Evolutionary conservation across 2,113 vertebrate genomes (phyloP).

Genomic region (Microcebus jonahi): DNA sequence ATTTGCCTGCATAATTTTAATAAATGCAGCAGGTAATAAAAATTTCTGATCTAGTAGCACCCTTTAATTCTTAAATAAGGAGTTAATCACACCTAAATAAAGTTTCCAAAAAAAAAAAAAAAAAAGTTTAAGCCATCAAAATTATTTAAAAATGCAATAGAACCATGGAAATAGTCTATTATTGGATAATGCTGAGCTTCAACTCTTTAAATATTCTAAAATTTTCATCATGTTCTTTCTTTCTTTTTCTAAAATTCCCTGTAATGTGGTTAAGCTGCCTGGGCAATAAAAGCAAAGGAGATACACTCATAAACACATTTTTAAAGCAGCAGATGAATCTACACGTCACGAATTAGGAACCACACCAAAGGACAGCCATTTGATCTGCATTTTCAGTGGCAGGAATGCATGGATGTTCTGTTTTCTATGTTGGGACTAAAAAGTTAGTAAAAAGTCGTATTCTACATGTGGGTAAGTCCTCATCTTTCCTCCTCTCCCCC

Average conservation of each 20-base stretch:
- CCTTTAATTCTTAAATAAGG: background rate
- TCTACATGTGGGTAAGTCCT: background rate
- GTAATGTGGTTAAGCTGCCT: background rate
- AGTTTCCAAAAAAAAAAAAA: background rate
- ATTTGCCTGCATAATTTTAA: background rate
- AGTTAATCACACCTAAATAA: background rate
- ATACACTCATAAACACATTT: background rate
- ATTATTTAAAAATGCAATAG: background rate
- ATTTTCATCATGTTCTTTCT: background rate
- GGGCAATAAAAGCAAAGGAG: conserved; percentile 56
- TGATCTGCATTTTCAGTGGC: background rate
- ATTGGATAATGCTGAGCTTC: background rate
- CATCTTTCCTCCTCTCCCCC: background rate
- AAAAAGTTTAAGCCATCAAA: background rate
- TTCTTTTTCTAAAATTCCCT: background rate
- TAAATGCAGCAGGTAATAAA: background rate
- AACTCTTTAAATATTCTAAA: background rate
- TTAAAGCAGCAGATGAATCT: conserved; percentile 60
- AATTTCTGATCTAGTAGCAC: background rate
- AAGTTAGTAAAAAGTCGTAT: background rate
- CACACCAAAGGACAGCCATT: background rate
- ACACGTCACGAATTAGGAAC: background rate
- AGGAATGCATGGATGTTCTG: background rate
- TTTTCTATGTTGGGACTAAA: background rate
- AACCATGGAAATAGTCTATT: background rate